Conservation (phyloP, 2,888 invertebrate genomes). For the Oxyteleia sp. region DNA sequence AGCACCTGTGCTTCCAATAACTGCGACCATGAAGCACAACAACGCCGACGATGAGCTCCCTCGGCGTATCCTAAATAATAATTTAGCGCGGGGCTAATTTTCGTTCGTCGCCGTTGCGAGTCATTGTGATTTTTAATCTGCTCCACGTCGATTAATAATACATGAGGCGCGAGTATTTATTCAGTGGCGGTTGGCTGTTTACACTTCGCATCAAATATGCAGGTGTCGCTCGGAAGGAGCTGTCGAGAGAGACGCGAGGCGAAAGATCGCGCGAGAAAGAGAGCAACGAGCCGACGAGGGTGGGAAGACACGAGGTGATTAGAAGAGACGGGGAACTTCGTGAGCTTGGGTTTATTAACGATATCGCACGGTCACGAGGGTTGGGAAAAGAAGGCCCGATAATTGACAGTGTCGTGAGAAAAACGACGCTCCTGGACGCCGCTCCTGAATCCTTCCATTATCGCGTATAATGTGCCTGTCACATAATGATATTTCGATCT, state of each 20-base stretch:
- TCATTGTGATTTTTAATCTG: constrained; percentile 82
- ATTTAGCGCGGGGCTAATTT: constrained; percentile 60
- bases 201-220: constrained; percentile 86
- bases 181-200: constrained; percentile 84
- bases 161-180: constrained; percentile 82
- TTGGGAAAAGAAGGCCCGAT: constrained; percentile 82
- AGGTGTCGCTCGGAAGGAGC: constrained; percentile 82
- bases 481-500: constrained; percentile 73
- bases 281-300: constrained; percentile 70
- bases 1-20: constrained; percentile 68
- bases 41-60: no score
- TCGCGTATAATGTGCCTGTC: constrained; percentile 72
- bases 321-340: constrained; percentile 84
- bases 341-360: constrained; percentile 86
- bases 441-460: constrained; percentile 70
- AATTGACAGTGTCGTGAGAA: constrained; percentile 84
- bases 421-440: constrained; percentile 73
- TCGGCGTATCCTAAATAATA: constrained; percentile 16
- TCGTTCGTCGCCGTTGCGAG: constrained; percentile 54
- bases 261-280: constrained; percentile 57
- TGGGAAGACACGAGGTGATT: constrained; percentile 83
- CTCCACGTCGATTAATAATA: constrained; percentile 82
- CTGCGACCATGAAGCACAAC: no score
- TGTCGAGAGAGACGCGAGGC: constrained; percentile 30
- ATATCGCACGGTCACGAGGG: constrained; percentile 81